These are phyloP conservation scores for Drosophila monieri DNA, from an alignment of 2,888 invertebrate genomes.

Conservation along the genomic window DNA sequence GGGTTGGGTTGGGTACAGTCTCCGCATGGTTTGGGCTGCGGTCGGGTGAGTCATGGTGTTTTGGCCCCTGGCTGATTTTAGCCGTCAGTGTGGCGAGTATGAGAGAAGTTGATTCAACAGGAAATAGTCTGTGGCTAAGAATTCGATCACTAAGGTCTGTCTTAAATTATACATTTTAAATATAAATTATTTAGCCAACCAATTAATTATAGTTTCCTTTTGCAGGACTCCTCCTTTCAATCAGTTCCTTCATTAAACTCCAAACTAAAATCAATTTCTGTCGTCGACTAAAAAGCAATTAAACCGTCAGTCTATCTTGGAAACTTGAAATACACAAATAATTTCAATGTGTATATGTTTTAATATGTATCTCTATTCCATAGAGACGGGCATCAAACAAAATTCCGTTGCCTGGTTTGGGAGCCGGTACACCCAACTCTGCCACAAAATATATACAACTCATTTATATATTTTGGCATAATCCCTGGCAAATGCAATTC, in stretches of 20 bases:
- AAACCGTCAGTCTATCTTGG: constrained; percentile 30
- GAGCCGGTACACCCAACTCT: constrained; percentile 39
- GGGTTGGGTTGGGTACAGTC: constrained; percentile 37
- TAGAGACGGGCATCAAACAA: constrained; percentile 24
- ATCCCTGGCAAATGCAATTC: constrained; percentile 31
- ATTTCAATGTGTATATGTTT: constrained; percentile 13
- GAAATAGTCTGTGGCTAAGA: constrained; percentile 52
- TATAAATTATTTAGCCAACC: too few species aligned
- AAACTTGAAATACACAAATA: constrained; percentile 27
- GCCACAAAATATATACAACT: constrained; percentile 13
- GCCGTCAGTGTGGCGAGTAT: too few species aligned
- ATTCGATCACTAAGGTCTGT: constrained; percentile 6
- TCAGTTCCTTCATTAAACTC: constrained; percentile 5
- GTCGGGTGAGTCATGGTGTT: constrained; percentile 56
- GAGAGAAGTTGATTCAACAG: constrained; percentile 62
- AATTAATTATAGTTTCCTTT: not conserved
- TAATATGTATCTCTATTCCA: constrained; percentile 12
- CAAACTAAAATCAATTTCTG: constrained; percentile 28
- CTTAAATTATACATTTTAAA: too few species aligned
- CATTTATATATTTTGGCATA: constrained; percentile 26
- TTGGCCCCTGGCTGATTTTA: constrained; percentile 38
- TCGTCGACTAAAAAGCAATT: constrained; percentile 37
- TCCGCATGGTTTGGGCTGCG: constrained; percentile 48
- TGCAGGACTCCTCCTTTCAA: not conserved
- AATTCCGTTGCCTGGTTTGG: constrained; percentile 24